These are phyloP conservation scores for Arge pagana DNA, from an alignment of 2,888 invertebrate genomes.

Conservation along the genomic window DNA sequence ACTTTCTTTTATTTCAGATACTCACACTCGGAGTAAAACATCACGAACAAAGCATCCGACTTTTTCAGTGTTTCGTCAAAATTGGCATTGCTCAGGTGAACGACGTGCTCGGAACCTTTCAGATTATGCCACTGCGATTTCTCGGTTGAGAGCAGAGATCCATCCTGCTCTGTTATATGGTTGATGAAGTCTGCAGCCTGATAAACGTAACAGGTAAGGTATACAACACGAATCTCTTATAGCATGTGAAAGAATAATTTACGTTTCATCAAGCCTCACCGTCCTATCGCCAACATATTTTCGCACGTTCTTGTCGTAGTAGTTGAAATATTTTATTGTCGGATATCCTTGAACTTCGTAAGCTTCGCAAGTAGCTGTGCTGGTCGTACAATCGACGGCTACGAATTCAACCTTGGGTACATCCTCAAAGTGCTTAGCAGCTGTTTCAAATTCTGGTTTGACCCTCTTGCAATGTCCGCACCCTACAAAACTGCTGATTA, in stretches of 20 bases:
- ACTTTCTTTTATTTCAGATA: conserved; percentile 27
- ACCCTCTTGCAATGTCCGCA: conserved; percentile 89
- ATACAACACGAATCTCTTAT: neutral
- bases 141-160: conserved; percentile 44
- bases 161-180: conserved; percentile 63
- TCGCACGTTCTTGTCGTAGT: conserved; percentile 71
- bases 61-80: conserved; percentile 66
- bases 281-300: conserved; percentile 77
- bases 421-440: conserved; percentile 76
- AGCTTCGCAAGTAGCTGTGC: conserved; percentile 66
- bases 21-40: conserved; percentile 80
- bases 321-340: conserved; percentile 84
- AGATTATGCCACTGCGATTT: conserved; percentile 57
- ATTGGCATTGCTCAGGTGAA: conserved; percentile 63
- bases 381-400: conserved; percentile 79
- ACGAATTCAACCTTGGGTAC: conserved; percentile 78
- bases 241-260: neutral
- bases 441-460: conserved; percentile 79
- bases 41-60: conserved; percentile 68
- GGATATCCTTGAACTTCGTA: conserved; percentile 84
- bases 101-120: conserved; percentile 59
- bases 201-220: conserved; percentile 42
- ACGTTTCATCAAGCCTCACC: conserved; percentile 55
- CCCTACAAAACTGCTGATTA: conserved; percentile 64
- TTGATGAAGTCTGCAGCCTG: conserved; percentile 71